Evolutionary conservation across 1,140 invertebrate species (phyloP).

Genomic region (Palaemon carinicauda): DNA sequence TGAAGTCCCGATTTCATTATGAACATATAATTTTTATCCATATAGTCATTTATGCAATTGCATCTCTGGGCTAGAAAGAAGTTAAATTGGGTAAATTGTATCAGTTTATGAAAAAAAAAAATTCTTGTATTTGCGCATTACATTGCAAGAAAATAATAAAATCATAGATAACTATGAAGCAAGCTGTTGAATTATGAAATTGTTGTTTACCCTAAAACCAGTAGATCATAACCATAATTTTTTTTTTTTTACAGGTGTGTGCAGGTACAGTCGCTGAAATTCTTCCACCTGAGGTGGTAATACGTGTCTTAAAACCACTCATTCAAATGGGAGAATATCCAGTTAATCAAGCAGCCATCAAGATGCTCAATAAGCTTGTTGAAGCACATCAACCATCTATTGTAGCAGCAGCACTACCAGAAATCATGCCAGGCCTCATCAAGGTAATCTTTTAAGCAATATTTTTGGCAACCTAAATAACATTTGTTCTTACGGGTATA

Average conservation of each 20-base stretch:
- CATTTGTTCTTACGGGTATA: too few species aligned
- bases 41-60: too few species aligned
- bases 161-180: too few species aligned
- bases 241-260: conserved; percentile 71
- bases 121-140: too few species aligned
- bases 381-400: conserved; percentile 70
- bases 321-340: conserved; percentile 87
- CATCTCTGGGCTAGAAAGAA: too few species aligned
- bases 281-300: conserved; percentile 75
- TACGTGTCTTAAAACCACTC: conserved; percentile 78
- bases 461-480: not conserved
- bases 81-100: too few species aligned
- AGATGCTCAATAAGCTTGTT: conserved; percentile 88
- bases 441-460: conserved; percentile 70
- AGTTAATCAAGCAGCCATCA: conserved; percentile 88
- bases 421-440: conserved; percentile 87
- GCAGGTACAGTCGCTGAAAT: conserved; percentile 77
- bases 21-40: too few species aligned
- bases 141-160: too few species aligned
- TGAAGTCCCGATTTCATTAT: too few species aligned
- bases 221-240: not conserved
- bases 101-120: too few species aligned
- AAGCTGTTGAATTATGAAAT: too few species aligned
- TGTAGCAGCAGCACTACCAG: conserved; percentile 75
- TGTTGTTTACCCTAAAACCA: too few species aligned